Evolutionary conservation across 2,888 invertebrate species (phyloP), one percentile per base, ranked within the genome.

Genomic region (Electrophaes corylata): DNA sequence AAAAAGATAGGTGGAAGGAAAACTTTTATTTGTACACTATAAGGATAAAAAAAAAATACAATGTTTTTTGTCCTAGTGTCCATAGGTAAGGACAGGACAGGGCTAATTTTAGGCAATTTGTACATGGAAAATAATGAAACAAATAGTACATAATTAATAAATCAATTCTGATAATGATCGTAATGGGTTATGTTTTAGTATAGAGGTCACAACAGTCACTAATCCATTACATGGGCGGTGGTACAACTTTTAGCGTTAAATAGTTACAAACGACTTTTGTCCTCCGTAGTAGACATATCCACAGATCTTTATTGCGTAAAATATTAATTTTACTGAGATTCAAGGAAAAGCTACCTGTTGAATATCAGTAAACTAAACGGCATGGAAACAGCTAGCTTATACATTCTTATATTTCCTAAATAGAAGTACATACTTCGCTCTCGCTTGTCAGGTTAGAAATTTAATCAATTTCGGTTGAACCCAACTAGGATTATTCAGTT

Each of bases 391-490:
- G 10, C 41, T 10, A 26, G 48, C 44, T 33, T 16, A 11, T 35
- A 26, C 18, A 14, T 46, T 18, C 40, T 37, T 11, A 26, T 31
- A 35, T 50, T 37, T 62, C 60, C 40, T 60, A 69, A 71, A 67
- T 66, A 54, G 44, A 57, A 68, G 60, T 67, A 62, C 52, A n/a
- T n/a, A n/a, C n/a, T n/a, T 49, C 48, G 65, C 53, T 53, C 56
- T 57, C 54, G 52, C 61, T 31, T 60, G 56, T 64, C 54, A 60
- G 66, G 61, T 67, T 67, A 62, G 49, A 69, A 73, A 71, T 73
- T 72, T 71, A 75, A 76, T 75, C 69, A 75, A 73, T 70, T 65
- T 60, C 57, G 62, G 61, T 52, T 62, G 64, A 51, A 35, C 61
- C 58, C 65, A 69, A 64, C 60, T 66, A 64, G 57, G 57, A 64